These are phyloP conservation scores for Drosophila rellima DNA, from an alignment of 2,888 invertebrate species.

Conservation along the genomic window DNA sequence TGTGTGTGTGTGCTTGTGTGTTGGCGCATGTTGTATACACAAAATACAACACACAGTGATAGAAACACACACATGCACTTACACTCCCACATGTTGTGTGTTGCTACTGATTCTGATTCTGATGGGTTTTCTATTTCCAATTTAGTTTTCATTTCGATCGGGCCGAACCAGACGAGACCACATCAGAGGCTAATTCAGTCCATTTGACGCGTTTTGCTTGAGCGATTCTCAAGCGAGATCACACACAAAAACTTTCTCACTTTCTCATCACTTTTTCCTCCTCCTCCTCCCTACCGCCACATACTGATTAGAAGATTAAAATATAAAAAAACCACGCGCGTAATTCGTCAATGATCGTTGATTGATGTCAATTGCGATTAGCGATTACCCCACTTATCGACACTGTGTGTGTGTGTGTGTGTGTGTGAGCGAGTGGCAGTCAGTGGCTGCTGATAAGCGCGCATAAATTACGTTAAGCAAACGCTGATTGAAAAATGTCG, in stretches of 20 bases:
- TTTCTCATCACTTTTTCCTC: background rate
- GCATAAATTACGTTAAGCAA: constrained; percentile 57
- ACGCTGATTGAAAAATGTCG: constrained; percentile 52
- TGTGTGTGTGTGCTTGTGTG: constrained; percentile 27
- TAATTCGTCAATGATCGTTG: constrained; percentile 37
- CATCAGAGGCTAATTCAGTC: constrained; percentile 49
- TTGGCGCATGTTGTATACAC: constrained; percentile 16
- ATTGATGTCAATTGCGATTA: constrained; percentile 42
- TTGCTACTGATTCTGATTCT: constrained; percentile 42
- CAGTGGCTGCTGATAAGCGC: constrained; percentile 56
- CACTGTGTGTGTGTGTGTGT: constrained; percentile 10
- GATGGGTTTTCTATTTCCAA: constrained; percentile 71
- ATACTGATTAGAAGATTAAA: background rate
- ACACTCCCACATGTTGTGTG: constrained; percentile 7
- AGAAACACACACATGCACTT: background rate
- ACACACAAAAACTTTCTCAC: background rate
- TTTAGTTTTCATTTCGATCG: constrained; percentile 69
- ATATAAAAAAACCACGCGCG: constrained; percentile 8
- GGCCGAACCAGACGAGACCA: constrained; percentile 33
- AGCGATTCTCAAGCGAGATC: constrained; percentile 45
- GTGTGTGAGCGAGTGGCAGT: constrained; percentile 33
- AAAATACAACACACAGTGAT: constrained; percentile 1
- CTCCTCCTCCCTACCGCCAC: too few relatives aligned
- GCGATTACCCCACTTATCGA: constrained; percentile 20
- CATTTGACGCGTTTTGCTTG: constrained; percentile 63